Base-by-base conservation (phyloP, 2,888 invertebrate species). In the Leucophenga montana region DNA sequence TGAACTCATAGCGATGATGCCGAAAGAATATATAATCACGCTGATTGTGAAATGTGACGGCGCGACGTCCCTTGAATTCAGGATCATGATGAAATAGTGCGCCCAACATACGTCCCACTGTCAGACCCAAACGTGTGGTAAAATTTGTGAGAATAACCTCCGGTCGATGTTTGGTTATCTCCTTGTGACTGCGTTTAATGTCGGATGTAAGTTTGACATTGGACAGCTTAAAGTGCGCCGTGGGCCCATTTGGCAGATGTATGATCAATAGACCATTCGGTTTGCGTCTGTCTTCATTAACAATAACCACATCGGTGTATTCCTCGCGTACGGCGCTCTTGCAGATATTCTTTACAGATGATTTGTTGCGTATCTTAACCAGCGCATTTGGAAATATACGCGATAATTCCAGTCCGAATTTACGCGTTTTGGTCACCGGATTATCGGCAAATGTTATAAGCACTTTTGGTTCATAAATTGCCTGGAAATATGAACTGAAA, bases 1-100 rank as follows among this genome's bases (percentile, higher is more conserved):
- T 94, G 89, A 98, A 97, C 84, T 96, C 95, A 88, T 98, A 97
- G 93, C 97, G 93, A 89, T 99, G 98, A 89, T 99, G 98, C 70
- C 99, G 92, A 88, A 99, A 98, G 90, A 99, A 99, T 80, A 99
- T 96, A 87, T 95, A 99, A 90, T 99, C 99, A 71, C 99, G 91
- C 88, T 99, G 99, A 90, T 99, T 99, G 89, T 99, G 99, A 88
- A 99, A 98, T 39, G 99, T 98, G 73, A 97, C 97, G 0, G 94
- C 97, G 73, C 98, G 91, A 3, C 97, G 91, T 0, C 99, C 99
- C 75, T 93, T 93, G 89, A 98, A 99, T 88, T 99, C 94, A 0
- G 99, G 99, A 88, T 96, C 94, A 88, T 97, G 96, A 88, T 98
- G 98, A 88, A 99, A 99, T 53, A 99, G 88, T 0, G 97, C 94